Base-by-base conservation (phyloP, 1,140 invertebrate genomes). In the Drosophila azteca region DNA sequence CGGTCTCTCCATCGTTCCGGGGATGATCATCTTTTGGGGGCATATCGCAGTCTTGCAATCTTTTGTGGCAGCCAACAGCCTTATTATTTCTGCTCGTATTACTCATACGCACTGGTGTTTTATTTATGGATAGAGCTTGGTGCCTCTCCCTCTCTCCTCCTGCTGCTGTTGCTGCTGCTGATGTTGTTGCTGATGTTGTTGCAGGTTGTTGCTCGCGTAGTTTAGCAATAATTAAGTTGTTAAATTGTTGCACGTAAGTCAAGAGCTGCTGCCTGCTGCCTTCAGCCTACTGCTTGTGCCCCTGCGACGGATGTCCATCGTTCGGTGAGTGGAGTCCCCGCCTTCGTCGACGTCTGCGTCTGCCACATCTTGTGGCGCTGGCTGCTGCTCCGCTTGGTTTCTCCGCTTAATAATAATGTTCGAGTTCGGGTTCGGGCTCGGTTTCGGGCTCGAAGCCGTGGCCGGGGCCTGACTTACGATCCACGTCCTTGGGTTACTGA, bases 171-270 rank as follows among this genome's bases (percentile, higher is more conserved):
- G 51, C 53, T 73, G 69, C 54, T 43, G 58, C 50, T 64, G 52
- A 29, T 72, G 45, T 45, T 83, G 78, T 67, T 68, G 79, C 65
- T 75, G 78, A 20, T 20, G 17, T 20, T 20, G 78, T 68, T 68
- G 79, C 65, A 72, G 83, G 46, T 54, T 83, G 79, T 68, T 68
- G 79, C 62, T 79, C 75, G 65, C 63, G 80, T 84, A 90, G 88
- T 90, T 90, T 90, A 90, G 88, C 83, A 90, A 90, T 90, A 90
- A 90, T 90, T 90, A 90, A 90, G 88, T 90, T 90, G 88, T 90
- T 88, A 90, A 90, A 90, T 84, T 88, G 82, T 87, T 87, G 87
- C 82, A 87, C 82, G 81, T 82, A 90, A 90, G 81, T 90, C 81
- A 88, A 79, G 79, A 39, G 35, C 35, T 13, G 35, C 35, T 39